Conservation (phyloP, 2,888 invertebrate species). For the Eupithecia subumbrata region DNA sequence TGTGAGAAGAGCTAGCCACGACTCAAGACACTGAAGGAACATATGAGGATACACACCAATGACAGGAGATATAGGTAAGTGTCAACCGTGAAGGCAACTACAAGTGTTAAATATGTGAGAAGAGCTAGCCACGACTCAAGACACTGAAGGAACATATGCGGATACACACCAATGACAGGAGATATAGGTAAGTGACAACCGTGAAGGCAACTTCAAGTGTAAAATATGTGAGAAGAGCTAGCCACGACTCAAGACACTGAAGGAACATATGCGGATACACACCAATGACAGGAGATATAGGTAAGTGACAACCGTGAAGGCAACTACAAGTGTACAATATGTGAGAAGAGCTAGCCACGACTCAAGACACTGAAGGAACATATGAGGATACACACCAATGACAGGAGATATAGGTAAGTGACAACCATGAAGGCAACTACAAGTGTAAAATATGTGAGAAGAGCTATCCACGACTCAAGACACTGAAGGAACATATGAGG, state of each 20-base stretch:
- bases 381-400: slow-evolving; percentile 73
- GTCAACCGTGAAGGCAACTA: too few relatives aligned
- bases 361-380: slow-evolving; percentile 75
- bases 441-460: slow-evolving; percentile 75
- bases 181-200: slow-evolving; percentile 35
- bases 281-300: slow-evolving; percentile 64
- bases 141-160: slow-evolving; percentile 74
- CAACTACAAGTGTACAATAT: slow-evolving; percentile 59
- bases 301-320: background rate
- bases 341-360: slow-evolving; percentile 74
- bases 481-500: slow-evolving; percentile 71
- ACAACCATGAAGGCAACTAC: slow-evolving; percentile 53
- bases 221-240: slow-evolving; percentile 73
- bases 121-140: slow-evolving; percentile 72
- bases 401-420: slow-evolving; percentile 50
- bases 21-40: slow-evolving; percentile 73
- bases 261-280: slow-evolving; percentile 74
- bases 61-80: slow-evolving; percentile 54
- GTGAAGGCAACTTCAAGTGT: slow-evolving; percentile 66
- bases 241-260: slow-evolving; percentile 71
- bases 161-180: slow-evolving; percentile 71
- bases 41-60: slow-evolving; percentile 73
- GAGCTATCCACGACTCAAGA: slow-evolving; percentile 72
- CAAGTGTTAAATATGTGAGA: slow-evolving; percentile 69
- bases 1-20: slow-evolving; percentile 76